Conservation (phyloP, 2,888 invertebrate genomes). For the Anarsia innoxiella region DNA sequence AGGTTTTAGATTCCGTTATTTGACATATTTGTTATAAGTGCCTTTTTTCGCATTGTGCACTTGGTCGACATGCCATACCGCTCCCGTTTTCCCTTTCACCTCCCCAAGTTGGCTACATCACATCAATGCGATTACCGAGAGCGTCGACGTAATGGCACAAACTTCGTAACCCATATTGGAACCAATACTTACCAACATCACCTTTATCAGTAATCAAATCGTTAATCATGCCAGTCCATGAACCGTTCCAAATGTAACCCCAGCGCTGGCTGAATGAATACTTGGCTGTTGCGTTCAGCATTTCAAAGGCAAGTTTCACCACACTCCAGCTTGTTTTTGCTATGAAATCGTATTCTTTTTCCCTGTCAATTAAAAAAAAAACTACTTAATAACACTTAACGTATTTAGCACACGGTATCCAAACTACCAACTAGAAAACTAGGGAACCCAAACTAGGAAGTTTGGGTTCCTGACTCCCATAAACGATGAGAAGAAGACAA, state of each 20-base stretch:
- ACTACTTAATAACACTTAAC: no score
- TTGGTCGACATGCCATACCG: no score
- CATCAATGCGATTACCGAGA: not conserved
- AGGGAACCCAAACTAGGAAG: no score
- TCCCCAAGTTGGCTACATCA: not conserved
- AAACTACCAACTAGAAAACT: no score
- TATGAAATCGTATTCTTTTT: constrained; percentile 39
- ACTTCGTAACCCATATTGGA: no score
- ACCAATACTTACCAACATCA: constrained; percentile 52
- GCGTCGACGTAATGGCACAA: no score
- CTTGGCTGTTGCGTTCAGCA: constrained; percentile 51
- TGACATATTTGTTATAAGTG: no score
- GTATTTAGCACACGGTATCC: no score
- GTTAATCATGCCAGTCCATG: constrained; percentile 53
- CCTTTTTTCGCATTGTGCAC: not conserved
- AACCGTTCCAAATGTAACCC: constrained; percentile 45
- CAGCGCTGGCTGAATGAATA: constrained; percentile 46
- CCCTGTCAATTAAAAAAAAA: constrained; percentile 33
- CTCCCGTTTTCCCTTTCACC: not conserved
- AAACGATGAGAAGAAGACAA: no score
- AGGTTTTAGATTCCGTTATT: no score
- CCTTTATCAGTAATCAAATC: constrained; percentile 40
- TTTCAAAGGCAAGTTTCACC: constrained; percentile 37
- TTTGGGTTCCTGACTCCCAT: no score
- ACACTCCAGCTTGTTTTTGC: constrained; percentile 46